Conservation (phyloP, 1,140 invertebrate genomes). For the Macrobrachium rosenbergii region DNA sequence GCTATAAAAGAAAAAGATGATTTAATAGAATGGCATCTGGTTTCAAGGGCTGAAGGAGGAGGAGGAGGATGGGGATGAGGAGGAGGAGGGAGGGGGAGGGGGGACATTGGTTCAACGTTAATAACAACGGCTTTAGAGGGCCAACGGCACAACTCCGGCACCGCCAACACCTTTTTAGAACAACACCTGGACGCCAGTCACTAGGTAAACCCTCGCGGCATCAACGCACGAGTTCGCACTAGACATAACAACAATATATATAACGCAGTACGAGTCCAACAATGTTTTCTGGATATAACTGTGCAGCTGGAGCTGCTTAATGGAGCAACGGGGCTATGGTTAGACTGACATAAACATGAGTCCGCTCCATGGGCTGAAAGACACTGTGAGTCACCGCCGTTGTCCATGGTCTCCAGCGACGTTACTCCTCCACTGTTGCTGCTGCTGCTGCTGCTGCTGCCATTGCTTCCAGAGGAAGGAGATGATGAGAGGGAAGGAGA, state of each 20-base stretch:
- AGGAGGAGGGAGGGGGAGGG: background rate
- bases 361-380: constrained; percentile 50
- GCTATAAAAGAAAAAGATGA: background rate
- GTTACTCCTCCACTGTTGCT: background rate
- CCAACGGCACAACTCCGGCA: constrained; percentile 5
- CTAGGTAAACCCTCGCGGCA: constrained; percentile 58
- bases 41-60: background rate
- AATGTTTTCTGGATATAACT: constrained; percentile 59
- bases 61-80: too few species aligned
- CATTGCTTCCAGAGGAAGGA: background rate
- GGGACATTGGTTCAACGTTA: constrained; percentile 36
- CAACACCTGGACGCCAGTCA: constrained; percentile 55
- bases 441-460: constrained; percentile 1
- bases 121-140: background rate
- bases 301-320: constrained; percentile 48
- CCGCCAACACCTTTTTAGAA: constrained; percentile 29
- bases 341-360: constrained; percentile 45
- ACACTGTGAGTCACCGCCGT: constrained; percentile 45
- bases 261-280: constrained; percentile 60
- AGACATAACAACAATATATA: constrained; percentile 60
- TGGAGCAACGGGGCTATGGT: constrained; percentile 39
- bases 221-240: constrained; percentile 57
- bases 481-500: background rate
- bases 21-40: background rate
- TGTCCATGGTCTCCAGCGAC: background rate